These are phyloP conservation scores for Vimba vimba DNA, from an alignment of 2,113 vertebrate genomes.

Conservation along the genomic window DNA sequence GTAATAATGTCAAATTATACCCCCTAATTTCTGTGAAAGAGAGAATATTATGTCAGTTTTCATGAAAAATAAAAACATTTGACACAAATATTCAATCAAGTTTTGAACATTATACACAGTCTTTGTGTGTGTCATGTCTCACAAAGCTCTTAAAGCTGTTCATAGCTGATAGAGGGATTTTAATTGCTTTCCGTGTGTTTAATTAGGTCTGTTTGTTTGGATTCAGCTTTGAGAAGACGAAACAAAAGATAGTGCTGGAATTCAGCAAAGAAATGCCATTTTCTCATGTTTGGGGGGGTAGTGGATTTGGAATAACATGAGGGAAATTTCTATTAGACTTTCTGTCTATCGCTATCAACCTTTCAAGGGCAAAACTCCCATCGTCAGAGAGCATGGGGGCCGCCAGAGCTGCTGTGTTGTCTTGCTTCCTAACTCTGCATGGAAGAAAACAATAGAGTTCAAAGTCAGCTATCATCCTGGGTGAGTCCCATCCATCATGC, in stretches of 20 bases:
- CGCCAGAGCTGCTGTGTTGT: conserved; percentile 53
- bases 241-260: conserved; percentile 56
- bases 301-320: conserved; percentile 1
- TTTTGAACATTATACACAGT: conserved; percentile 63
- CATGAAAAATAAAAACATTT: neutral
- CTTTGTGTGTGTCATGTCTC: conserved; percentile 58
- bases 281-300: neutral
- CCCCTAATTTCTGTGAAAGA: neutral
- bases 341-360: conserved; percentile 29
- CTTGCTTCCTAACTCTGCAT: conserved; percentile 61
- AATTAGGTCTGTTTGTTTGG: conserved; percentile 69
- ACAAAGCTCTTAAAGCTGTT: conserved; percentile 61
- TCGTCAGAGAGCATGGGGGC: conserved; percentile 58
- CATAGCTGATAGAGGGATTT: conserved; percentile 67
- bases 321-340: conserved; percentile 27
- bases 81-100: conserved; percentile 45
- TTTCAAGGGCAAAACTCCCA: conserved; percentile 46
- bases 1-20: neutral
- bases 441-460: conserved; percentile 68
- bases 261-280: conserved; percentile 32
- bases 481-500: conserved; percentile 73
- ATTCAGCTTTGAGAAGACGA: conserved; percentile 59
- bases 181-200: conserved; percentile 71
- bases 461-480: conserved; percentile 71
- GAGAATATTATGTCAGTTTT: neutral